Evolutionary conservation across 2,113 vertebrate genomes (phyloP), one percentile per base, ranked within the genome.

Genomic region (Pithys albifrons): DNA sequence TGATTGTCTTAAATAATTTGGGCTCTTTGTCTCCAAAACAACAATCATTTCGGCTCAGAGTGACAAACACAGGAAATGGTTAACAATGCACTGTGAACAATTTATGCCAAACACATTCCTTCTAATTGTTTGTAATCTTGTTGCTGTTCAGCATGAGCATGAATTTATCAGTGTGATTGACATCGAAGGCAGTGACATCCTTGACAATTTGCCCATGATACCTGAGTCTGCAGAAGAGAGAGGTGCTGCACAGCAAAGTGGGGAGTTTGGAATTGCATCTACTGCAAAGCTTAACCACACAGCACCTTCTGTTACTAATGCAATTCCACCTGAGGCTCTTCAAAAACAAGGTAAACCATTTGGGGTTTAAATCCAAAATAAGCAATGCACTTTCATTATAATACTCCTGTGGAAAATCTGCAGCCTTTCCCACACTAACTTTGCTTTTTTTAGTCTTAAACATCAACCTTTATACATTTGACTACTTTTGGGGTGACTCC

Each of bases 151-250:
- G 91, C 57, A 49, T 70, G 95, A 97, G 37, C 97, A 25, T 35
- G 96, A 97, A 45, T 99, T 98, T 79, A 93, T 99, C 87, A 98
- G 97, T 85, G 98, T 99, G 70, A 93, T 94, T 58, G 99, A 99
- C 95, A 97, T 99, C 78, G 98, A 99, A 93, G 98, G 97, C 46
- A 67, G 45, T 59, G 94, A 96, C 27, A 84, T 97, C 24, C 95
- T 98, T 33, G 95, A 96, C 24, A 95, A 97, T 73, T 91, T 98
- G 49, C 95, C 98, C 81, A 8, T 46, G 57, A 64, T 69, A 80
- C 52, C 86, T 3, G 93, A 93, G 55, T 73, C 92, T 88, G 37
- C 59, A 66, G 77, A 90, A 64, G 91, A 83, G 45, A 7, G 5
- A 31, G 24, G 24, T 67, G 18, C 29, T 45, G 45, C 33, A 29